Evolutionary conservation across 2,888 invertebrate genomes (phyloP), one percentile per base, ranked within the genome.

Genomic region (Eristalis tenax): DNA sequence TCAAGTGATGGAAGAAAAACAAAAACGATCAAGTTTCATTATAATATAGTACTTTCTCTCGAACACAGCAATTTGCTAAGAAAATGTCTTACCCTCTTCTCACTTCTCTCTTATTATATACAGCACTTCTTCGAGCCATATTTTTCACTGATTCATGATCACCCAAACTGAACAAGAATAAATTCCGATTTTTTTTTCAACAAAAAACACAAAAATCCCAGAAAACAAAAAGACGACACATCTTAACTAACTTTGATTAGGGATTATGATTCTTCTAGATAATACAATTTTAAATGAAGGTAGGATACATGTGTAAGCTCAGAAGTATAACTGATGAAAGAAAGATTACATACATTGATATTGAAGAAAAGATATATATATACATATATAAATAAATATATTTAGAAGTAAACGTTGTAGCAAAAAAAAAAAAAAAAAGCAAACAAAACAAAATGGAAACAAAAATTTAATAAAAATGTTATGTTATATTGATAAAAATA

Each of bases 321-420:
- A 87, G 83, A 80, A 76, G 79, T 74, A 75, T 73, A 85, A 79
- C 82, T 74, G 74, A 64, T 85, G 61, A 76, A 76, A 76, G 56
- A 64, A 71, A 38, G 61, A 76, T 65, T 43, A 70, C 50, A 76
- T 64, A 80, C 63, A 76, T 69, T 74, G 75, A 79, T 79, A 87
- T 66, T 83, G 79, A 83, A 86, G 78, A 59, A 70, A 68, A 26
- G 13, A 85, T 61, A 86, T 59, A 86, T 73, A 87, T 63, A 83
- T 71, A 66, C 63, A 75, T 71, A 59, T 79, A 83, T 86, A 86
- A 74, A 77, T 82, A 89, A 88, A 90, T 88, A 90, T 90, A 90
- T 90, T 88, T 90, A 90, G 90, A 89, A 90, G 89, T 89, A 89
- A 89, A 90, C 88, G 88, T 91, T 90, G 91, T 92, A 91, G 91